Conservation (phyloP, 2,797 vertebrate species). For the Margarornis squamiger region DNA sequence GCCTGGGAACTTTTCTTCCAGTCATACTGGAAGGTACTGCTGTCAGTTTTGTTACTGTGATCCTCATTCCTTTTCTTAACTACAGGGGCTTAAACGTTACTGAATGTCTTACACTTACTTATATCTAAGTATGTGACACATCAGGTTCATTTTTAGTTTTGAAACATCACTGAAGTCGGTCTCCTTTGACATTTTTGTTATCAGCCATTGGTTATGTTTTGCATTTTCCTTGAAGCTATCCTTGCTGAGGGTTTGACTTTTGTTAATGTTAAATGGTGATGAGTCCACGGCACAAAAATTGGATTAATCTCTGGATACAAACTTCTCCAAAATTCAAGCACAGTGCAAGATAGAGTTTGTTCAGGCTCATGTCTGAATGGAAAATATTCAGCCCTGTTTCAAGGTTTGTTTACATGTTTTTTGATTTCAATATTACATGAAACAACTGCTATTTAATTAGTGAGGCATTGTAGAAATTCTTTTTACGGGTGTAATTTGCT, state of each 20-base stretch:
- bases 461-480: slow-evolving; percentile 51
- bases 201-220: neutral
- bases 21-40: neutral
- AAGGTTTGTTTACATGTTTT: slow-evolving; percentile 45
- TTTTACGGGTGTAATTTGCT: slow-evolving; percentile 51
- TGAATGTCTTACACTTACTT: neutral
- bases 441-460: slow-evolving; percentile 55
- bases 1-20: neutral
- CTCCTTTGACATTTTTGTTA: neutral
- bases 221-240: neutral
- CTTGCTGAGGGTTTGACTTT: neutral
- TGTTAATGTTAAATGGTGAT: neutral
- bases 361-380: slow-evolving; percentile 12
- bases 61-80: neutral
- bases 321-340: neutral
- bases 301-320: neutral
- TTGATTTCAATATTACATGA: slow-evolving; percentile 42
- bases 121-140: neutral
- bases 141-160: neutral
- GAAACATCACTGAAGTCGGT: neutral
- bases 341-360: neutral
- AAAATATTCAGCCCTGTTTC: slow-evolving; percentile 38
- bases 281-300: neutral
- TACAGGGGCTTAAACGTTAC: neutral
- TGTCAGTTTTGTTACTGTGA: neutral